phyloP scores from a whole-genome alignment of 2,113 vertebrate species.

The Paramormyrops kingsleyae region DNA sequence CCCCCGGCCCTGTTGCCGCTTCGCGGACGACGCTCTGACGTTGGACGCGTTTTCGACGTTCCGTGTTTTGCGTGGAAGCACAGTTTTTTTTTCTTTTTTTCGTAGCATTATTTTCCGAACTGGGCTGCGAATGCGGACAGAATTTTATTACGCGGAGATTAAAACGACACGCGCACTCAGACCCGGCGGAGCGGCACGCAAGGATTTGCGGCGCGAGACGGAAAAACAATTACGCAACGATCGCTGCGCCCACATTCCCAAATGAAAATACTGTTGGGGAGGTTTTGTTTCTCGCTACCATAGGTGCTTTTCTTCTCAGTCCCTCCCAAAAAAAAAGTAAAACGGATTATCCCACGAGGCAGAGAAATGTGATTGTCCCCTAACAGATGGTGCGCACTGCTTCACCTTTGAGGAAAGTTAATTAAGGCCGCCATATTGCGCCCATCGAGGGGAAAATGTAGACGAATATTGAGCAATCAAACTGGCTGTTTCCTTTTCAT shows the following conservation, averaged over 20 bases:
- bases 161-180: conserved; percentile 41
- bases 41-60: conserved; percentile 45
- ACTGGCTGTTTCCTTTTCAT: conserved; percentile 84
- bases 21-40: conserved; percentile 44
- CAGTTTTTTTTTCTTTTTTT: background rate
- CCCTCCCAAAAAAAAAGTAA: conserved; percentile 69
- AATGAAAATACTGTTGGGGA: conserved; percentile 61
- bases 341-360: conserved; percentile 92
- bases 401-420: conserved; percentile 99
- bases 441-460: conserved; percentile 93
- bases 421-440: conserved; percentile 99
- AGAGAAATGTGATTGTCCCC: conserved; percentile 96
- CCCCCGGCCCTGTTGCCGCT: background rate
- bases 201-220: conserved; percentile 16
- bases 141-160: conserved; percentile 47
- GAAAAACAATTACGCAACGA: conserved; percentile 5
- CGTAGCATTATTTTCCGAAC: background rate
- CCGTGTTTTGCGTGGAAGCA: conserved; percentile 29
- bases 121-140: background rate
- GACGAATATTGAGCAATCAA: conserved; percentile 99
- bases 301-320: conserved; percentile 57
- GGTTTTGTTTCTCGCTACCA: conserved; percentile 68
- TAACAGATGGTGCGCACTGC: conserved; percentile 99
- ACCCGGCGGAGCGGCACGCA: background rate
- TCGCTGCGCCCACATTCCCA: conserved; percentile 23